A percentile compares a stretch with the other conserved stretches of the same genome.
Conservation (phyloP, 2,113 vertebrate genomes). For the Chloropsis cyanopogon region DNA sequence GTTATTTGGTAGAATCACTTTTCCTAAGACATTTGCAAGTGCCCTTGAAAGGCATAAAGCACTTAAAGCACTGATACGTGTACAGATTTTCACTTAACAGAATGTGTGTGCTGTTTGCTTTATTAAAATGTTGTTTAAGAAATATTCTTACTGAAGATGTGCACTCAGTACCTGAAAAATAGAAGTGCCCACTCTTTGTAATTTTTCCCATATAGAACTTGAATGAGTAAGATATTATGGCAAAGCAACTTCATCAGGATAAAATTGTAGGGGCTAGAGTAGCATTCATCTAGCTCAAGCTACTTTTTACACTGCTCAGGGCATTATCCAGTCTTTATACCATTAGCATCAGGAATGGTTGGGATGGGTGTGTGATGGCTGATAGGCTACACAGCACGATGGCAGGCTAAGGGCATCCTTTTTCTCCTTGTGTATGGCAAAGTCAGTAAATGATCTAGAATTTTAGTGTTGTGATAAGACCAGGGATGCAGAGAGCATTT, state of each 20-base stretch:
- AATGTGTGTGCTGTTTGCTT: neutral
- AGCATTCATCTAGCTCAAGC: neutral
- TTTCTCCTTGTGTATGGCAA: neutral
- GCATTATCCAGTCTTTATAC: neutral
- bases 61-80: neutral
- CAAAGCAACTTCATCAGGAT: neutral
- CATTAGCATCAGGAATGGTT: neutral
- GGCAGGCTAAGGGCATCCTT: neutral
- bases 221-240: neutral
- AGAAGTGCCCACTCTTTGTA: neutral
- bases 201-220: neutral
- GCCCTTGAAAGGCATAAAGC: neutral
- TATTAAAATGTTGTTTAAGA: neutral
- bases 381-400: accelerated
- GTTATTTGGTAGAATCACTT: neutral
- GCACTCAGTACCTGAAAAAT: neutral
- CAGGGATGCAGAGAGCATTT: neutral
- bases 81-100: neutral
- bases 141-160: neutral
- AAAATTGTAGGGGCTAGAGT: neutral
- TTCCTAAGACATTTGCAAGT: neutral
- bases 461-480: neutral
- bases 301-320: neutral
- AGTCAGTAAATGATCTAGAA: neutral
- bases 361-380: neutral